These are phyloP conservation scores for Telmatherina bonti DNA, from an alignment of 2,797 vertebrate genomes.

Conservation along the genomic window DNA sequence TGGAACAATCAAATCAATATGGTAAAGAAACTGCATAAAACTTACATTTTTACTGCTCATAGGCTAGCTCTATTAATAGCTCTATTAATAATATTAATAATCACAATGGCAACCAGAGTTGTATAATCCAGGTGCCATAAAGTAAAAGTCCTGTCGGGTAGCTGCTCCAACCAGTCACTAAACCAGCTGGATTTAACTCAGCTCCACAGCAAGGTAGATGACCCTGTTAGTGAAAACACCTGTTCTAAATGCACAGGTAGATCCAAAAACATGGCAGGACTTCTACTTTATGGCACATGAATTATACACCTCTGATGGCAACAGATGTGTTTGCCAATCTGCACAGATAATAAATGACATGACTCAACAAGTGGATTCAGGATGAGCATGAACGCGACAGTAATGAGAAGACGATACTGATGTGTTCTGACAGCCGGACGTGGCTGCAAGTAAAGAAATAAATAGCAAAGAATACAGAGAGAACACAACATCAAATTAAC, in stretches of 20 bases:
- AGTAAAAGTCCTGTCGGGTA: too few species aligned
- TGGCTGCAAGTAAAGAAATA: constrained; percentile 48
- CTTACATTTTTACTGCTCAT: constrained; percentile 16
- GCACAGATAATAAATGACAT: constrained; percentile 59
- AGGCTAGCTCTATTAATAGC: constrained; percentile 4
- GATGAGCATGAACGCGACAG: constrained; percentile 47
- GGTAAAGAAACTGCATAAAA: constrained; percentile 19
- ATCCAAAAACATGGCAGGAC: too few species aligned
- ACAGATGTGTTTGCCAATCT: constrained; percentile 29
- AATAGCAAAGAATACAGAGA: constrained; percentile 43
- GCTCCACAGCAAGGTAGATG: too few species aligned
- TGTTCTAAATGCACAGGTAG: too few species aligned
- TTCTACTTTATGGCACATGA: too few species aligned
- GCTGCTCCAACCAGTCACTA: too few species aligned
- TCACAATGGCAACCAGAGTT: too few species aligned
- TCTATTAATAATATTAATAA: constrained; percentile 13
- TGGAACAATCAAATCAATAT: constrained; percentile 19
- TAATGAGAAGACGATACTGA: constrained; percentile 52
- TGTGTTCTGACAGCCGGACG: constrained; percentile 59
- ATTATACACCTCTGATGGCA: too few species aligned
- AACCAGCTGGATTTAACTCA: too few species aligned
- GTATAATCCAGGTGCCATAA: too few species aligned
- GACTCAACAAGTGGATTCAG: constrained; percentile 58
- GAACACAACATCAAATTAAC: constrained; percentile 48
- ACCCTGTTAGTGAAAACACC: too few species aligned